Conservation (phyloP, 2,113 vertebrate genomes). For the Pseudolaguvia tuberculata region DNA sequence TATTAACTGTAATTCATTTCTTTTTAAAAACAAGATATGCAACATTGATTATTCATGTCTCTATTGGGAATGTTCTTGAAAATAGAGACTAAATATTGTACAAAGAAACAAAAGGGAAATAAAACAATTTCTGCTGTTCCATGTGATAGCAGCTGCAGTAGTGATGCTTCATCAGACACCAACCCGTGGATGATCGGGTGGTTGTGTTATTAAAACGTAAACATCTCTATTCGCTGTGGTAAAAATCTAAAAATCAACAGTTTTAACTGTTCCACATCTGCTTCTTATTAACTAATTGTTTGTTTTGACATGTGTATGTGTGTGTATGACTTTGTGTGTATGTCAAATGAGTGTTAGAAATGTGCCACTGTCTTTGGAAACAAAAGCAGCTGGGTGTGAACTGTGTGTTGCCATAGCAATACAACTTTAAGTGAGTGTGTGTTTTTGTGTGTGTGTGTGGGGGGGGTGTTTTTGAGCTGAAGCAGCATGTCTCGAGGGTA, state of each 20-base stretch:
- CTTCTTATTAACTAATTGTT: constrained; percentile 9
- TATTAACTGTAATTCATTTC: too few relatives aligned
- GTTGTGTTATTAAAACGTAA: background rate
- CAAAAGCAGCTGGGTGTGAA: background rate
- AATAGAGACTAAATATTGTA: too few relatives aligned
- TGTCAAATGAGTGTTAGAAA: constrained; percentile 2
- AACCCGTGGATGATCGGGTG: background rate
- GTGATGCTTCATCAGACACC: too few relatives aligned
- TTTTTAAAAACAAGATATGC: too few relatives aligned
- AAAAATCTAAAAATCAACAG: background rate
- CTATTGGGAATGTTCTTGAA: too few relatives aligned
- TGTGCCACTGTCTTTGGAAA: background rate
- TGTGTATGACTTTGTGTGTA: background rate
- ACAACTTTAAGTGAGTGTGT: constrained; percentile 27
- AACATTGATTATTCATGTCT: too few relatives aligned
- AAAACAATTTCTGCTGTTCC: too few relatives aligned
- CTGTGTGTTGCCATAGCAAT: constrained; percentile 13
- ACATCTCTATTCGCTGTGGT: background rate
- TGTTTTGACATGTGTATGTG: background rate
- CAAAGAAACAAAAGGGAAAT: too few relatives aligned
- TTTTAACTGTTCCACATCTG: constrained; percentile 13
- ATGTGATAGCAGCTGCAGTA: background rate
- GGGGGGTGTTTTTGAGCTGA: constrained; percentile 23
- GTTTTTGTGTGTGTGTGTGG: background rate
- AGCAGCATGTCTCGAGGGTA: constrained; percentile 12